Percentiles rank a stretch among this genome's conserved stretches.
Evolutionary conservation across 2,888 invertebrate genomes (phyloP).

Genomic region (Drosophila cyrtoloma): DNA sequence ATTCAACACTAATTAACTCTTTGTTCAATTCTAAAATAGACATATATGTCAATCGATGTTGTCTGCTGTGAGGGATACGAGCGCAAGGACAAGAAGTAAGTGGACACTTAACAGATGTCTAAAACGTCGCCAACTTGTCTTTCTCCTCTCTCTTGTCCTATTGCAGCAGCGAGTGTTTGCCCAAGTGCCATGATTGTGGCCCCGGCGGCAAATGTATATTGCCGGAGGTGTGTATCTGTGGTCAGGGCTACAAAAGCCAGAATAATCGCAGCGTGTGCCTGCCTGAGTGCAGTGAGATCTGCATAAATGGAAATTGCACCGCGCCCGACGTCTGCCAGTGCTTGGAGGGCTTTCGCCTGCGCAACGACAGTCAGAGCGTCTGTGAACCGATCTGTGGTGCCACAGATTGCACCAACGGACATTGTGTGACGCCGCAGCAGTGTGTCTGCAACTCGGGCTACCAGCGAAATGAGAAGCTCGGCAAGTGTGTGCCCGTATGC

Average conservation of each 20-base stretch:
- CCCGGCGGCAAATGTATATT: slow-evolving; percentile 74
- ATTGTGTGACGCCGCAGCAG: slow-evolving; percentile 87
- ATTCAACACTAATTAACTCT: not conserved
- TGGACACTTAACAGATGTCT: not conserved
- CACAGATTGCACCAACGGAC: slow-evolving; percentile 84
- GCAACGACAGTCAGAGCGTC: slow-evolving; percentile 65
- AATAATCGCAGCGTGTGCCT: slow-evolving; percentile 69
- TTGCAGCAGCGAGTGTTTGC: slow-evolving; percentile 73
- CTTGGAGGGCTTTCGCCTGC: slow-evolving; percentile 62
- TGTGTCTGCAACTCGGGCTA: slow-evolving; percentile 87
- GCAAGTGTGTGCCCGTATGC: slow-evolving; percentile 77
- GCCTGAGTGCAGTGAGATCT: slow-evolving; percentile 75
- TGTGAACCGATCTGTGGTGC: slow-evolving; percentile 83
- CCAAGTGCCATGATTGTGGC: slow-evolving; percentile 81
- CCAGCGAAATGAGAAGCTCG: slow-evolving; percentile 56
- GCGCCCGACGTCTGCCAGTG: slow-evolving; percentile 82
- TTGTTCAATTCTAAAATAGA: slow-evolving; percentile 43
- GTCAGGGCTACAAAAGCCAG: slow-evolving; percentile 73
- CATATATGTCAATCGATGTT: slow-evolving; percentile 72
- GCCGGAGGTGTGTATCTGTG: slow-evolving; percentile 79
- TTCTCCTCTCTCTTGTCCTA: not conserved
- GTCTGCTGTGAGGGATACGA: slow-evolving; percentile 82
- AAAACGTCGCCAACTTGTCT: not conserved
- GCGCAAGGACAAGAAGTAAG: slow-evolving; percentile 67
- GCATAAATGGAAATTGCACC: slow-evolving; percentile 79